Percentiles rank a stretch among this genome's conserved stretches.
Conservation (phyloP, 2,797 vertebrate species). For the Rhynchotus rufescens region DNA sequence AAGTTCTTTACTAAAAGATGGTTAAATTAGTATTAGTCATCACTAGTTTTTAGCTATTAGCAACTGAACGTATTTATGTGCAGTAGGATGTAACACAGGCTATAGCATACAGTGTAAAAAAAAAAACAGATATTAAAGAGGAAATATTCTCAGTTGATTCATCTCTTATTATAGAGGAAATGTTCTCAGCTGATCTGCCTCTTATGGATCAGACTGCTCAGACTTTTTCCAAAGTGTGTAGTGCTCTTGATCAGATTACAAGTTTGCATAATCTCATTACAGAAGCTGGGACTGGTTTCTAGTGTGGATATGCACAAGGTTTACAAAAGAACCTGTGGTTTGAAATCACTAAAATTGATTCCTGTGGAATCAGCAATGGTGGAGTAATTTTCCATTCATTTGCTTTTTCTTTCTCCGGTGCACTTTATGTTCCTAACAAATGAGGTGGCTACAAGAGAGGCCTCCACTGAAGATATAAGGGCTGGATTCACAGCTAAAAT, state of each 20-base stretch:
- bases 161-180: not conserved
- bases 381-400: not conserved
- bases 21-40: not conserved
- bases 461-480: not conserved
- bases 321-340: not conserved
- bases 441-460: not conserved
- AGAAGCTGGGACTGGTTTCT: not conserved
- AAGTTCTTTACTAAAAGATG: not conserved
- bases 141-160: not conserved
- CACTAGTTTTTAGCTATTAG: not conserved
- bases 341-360: not conserved
- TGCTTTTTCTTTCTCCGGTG: not conserved
- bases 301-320: not conserved
- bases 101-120: not conserved
- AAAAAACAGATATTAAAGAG: not conserved
- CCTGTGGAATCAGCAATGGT: not conserved
- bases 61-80: not conserved
- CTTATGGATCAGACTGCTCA: not conserved
- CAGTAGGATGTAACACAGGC: not conserved
- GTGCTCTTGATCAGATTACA: not conserved
- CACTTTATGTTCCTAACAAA: not conserved
- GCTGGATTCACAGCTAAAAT: not conserved
- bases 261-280: not conserved
- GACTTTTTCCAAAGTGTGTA: not conserved
- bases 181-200: not conserved